A percentile compares a stretch with the other conserved stretches of the same genome.
These are phyloP conservation scores for Graptemys geographica DNA, from an alignment of 2,797 vertebrate genomes.

Conservation along the genomic window DNA sequence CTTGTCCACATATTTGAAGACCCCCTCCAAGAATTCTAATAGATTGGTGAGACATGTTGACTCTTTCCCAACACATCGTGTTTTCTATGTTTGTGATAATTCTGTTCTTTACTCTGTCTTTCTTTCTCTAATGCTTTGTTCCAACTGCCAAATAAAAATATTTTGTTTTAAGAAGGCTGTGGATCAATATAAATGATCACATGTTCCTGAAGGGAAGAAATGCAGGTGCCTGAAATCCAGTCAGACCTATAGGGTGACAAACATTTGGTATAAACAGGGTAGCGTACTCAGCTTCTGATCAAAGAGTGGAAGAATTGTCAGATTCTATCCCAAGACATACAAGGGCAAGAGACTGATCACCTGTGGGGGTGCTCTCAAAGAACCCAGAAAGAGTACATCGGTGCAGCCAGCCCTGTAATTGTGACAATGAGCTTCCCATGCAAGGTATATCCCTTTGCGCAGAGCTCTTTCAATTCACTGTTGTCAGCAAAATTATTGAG, in stretches of 20 bases:
- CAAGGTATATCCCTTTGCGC: neutral
- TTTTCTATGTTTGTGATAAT: too few species aligned
- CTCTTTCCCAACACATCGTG: too few species aligned
- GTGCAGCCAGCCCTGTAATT: neutral
- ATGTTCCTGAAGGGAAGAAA: too few species aligned
- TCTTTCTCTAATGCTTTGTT: too few species aligned
- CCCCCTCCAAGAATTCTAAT: too few species aligned
- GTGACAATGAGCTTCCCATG: neutral
- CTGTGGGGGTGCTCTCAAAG: constrained; percentile 21
- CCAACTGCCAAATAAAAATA: too few species aligned
- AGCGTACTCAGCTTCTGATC: neutral
- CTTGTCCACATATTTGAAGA: too few species aligned
- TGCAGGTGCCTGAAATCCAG: too few species aligned
- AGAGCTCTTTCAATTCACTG: constrained; percentile 44
- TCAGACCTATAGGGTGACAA: fast-evolving
- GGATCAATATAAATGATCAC: too few species aligned
- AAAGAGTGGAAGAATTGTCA: neutral
- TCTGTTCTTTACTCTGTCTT: too few species aligned
- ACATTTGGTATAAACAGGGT: neutral
- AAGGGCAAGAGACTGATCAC: neutral
- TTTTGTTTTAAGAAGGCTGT: too few species aligned
- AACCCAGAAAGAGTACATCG: neutral
- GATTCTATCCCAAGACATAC: constrained; percentile 3
- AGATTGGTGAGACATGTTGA: too few species aligned
- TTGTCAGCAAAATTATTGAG: constrained; percentile 42